Base-by-base conservation (phyloP, 2,888 invertebrate genomes). In the Chaitophorus viminalis region DNA sequence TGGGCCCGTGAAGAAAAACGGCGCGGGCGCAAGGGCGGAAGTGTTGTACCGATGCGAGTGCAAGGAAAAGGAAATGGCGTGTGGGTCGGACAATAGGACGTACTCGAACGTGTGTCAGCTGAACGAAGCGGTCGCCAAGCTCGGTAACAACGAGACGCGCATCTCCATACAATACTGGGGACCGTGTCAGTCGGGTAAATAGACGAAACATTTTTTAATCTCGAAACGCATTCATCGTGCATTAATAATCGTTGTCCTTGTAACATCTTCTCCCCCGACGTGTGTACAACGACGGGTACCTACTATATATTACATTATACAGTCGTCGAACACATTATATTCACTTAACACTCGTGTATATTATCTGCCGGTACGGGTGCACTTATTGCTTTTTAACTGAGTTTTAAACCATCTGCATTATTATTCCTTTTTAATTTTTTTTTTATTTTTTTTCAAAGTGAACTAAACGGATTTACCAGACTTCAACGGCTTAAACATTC, bases 171-270 rank as follows among this genome's bases (percentile, higher is more conserved):
- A 78, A 70, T 85, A 85, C 60, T 39, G n/a, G 79, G 85, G 86
- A 86, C 86, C 86, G 17, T 86, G 86, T 39, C 78, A 70, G 17
- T 78, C 72, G 78, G 86, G 86, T 86, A 77, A 77, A 75, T 74
- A 83, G 6, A 54, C 8, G 29, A 68, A 11, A 29, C 70, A 70
- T 70, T 70, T 31, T 70, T 70, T 70, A 70, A 70, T 70, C 70
- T 31, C 70, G 14, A 31, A 29, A 70, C 29, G 70, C 31, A 70
- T 70, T 70, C 31, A 14, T 70, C 5, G 6, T 52, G 11, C 21
- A 54, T 54, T 60, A 21, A 60, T 60, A 60, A 18, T 60, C 60
- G 21, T 60, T 60, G 60, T 39, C 39, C 39, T 6, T 39, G 4
- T 17, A 2, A 5, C 25, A 25, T 60, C 3, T 25, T 65, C 25